These are phyloP conservation scores for Monomorium pharaonis DNA, from an alignment of 1,140 invertebrate genomes.

Conservation along the genomic window DNA sequence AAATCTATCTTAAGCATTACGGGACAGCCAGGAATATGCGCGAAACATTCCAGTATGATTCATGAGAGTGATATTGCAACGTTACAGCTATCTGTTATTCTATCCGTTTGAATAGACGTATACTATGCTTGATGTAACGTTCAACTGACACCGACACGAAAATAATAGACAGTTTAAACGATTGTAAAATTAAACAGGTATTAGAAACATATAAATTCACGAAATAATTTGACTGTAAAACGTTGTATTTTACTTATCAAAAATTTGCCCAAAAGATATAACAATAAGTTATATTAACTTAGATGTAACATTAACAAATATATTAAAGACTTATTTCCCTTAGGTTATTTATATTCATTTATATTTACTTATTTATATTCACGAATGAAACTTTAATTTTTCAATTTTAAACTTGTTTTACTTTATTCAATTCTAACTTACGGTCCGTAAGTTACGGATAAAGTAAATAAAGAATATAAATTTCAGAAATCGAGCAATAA, in stretches of 20 bases:
- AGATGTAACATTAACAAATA: background rate
- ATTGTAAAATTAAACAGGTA: conserved; percentile 1
- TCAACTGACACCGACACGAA: conserved; percentile 10
- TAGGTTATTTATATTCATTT: too few species aligned
- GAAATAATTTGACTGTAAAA: background rate
- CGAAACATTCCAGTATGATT: conserved; percentile 62
- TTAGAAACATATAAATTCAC: background rate
- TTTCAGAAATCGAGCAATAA: background rate
- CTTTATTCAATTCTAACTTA: background rate
- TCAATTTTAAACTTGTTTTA: background rate
- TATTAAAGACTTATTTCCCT: background rate
- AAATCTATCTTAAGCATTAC: conserved; percentile 58
- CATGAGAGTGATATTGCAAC: conserved; percentile 55
- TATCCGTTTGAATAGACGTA: conserved; percentile 28
- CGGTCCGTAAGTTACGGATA: background rate
- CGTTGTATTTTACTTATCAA: background rate
- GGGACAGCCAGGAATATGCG: conserved; percentile 54
- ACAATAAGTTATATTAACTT: background rate
- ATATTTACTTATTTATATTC: background rate
- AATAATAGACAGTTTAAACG: conserved; percentile 10
- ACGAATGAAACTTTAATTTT: background rate
- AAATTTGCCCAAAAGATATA: background rate
- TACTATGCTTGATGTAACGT: conserved; percentile 27
- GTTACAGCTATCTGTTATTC: conserved; percentile 50
- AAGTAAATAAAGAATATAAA: background rate